A percentile compares a stretch with the other conserved stretches of the same genome.
Evolutionary conservation across 2,888 invertebrate species (phyloP).

Genomic region (Xanthostigma xanthostigma): DNA sequence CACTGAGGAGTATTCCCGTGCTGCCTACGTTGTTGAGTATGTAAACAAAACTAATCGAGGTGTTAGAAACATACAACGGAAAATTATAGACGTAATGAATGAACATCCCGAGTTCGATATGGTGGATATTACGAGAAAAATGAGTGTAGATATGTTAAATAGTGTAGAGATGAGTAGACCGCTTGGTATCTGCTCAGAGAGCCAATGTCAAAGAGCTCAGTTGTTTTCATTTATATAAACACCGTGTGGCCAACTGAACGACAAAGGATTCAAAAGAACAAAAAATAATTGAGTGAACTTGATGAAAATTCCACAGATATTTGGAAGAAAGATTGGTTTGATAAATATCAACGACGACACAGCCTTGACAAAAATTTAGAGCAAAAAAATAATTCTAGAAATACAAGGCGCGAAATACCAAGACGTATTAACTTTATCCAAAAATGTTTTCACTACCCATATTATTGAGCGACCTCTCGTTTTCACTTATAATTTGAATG

Average conservation of each 20-base stretch:
- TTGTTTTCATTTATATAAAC: constrained; percentile 17
- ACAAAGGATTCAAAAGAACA: constrained; percentile 20
- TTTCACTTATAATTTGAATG: no score
- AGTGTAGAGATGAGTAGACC: constrained; percentile 26
- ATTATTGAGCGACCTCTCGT: no score
- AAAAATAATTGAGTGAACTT: constrained; percentile 19
- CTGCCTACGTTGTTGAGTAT: constrained; percentile 26
- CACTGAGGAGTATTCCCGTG: constrained; percentile 26
- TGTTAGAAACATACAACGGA: constrained; percentile 21
- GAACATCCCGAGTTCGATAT: constrained; percentile 23
- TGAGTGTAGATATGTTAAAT: constrained; percentile 21
- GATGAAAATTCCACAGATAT: constrained; percentile 20
- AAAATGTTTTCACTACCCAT: no score
- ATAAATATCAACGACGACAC: constrained; percentile 26
- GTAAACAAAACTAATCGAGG: constrained; percentile 25
- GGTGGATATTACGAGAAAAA: constrained; percentile 17
- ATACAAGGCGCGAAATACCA: no score
- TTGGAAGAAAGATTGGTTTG: constrained; percentile 27
- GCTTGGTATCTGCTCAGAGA: constrained; percentile 21
- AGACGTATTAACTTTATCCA: no score
- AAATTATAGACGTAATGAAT: constrained; percentile 20
- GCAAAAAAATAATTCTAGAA: no score
- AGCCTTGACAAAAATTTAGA: no score
- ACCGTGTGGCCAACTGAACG: constrained; percentile 24
- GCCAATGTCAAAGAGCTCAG: constrained; percentile 24